A percentile compares a stretch with the other conserved stretches of the same genome.
Conservation (phyloP, 2,113 vertebrate genomes). For the Anas platyrhynchos region DNA sequence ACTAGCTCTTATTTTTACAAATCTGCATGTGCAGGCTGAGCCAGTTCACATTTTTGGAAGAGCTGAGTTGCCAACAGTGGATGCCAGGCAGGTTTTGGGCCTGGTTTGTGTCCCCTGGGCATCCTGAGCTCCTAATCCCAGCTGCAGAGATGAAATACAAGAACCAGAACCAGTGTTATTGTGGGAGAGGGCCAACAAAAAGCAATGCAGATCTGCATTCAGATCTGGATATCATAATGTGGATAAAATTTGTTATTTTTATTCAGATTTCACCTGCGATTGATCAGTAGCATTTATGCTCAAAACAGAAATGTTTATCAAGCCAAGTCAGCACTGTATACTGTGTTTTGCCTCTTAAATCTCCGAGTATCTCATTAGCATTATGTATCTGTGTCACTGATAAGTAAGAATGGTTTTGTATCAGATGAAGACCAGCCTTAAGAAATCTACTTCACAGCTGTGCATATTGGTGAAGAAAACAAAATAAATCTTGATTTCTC, state of each 20-base stretch:
- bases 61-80: not conserved
- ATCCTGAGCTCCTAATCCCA: not conserved
- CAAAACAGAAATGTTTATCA: not conserved
- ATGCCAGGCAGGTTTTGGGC: not conserved
- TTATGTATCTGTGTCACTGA: not conserved
- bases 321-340: not conserved
- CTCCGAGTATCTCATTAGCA: not conserved
- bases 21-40: not conserved
- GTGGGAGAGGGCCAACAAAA: not conserved
- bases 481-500: not conserved
- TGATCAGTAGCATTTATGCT: not conserved
- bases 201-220: not conserved
- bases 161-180: not conserved
- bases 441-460: not conserved
- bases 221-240: not conserved
- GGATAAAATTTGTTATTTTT: not conserved
- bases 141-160: not conserved
- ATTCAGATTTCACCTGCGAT: not conserved
- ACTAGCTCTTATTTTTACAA: not conserved
- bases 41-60: not conserved
- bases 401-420: not conserved
- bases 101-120: not conserved
- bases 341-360: not conserved
- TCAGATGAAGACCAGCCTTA: not conserved
- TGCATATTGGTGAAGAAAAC: not conserved